These are phyloP conservation scores for Phlogophora meticulosa DNA, from an alignment of 2,888 invertebrate genomes.

Conservation along the genomic window DNA sequence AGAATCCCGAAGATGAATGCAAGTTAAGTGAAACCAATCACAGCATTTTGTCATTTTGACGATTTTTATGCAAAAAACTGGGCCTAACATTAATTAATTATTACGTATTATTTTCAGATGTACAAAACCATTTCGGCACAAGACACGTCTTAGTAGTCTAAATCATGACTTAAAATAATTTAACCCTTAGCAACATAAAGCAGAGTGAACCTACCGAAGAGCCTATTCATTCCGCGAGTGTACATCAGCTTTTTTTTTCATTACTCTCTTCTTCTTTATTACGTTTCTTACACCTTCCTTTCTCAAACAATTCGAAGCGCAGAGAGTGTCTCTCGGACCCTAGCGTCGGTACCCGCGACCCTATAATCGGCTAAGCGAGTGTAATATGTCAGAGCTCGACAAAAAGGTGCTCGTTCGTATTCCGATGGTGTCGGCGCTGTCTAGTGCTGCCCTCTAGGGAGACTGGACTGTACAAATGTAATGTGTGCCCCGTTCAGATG, in stretches of 20 bases:
- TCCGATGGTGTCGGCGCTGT: slow-evolving; percentile 41
- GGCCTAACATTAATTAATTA: too few relatives aligned
- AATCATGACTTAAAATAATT: too few relatives aligned
- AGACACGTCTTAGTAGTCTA: too few relatives aligned
- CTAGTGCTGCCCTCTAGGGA: slow-evolving; percentile 52
- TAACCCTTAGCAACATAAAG: too few relatives aligned
- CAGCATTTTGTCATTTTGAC: too few relatives aligned
- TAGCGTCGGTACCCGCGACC: slow-evolving; percentile 4
- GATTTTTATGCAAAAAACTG: too few relatives aligned
- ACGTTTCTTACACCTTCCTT: background rate
- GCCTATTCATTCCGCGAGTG: too few relatives aligned
- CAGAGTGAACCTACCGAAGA: too few relatives aligned
- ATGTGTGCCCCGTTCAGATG: slow-evolving; percentile 37
- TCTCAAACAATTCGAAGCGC: slow-evolving; percentile 13
- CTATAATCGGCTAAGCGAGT: slow-evolving; percentile 55
- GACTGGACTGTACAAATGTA: slow-evolving; percentile 45
- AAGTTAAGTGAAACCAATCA: too few relatives aligned
- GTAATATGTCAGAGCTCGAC: slow-evolving; percentile 54
- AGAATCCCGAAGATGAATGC: too few relatives aligned
- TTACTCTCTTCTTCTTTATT: background rate
- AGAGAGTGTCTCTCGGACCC: slow-evolving; percentile 21
- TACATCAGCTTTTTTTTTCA: background rate
- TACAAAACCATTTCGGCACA: too few relatives aligned
- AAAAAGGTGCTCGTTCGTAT: slow-evolving; percentile 56
- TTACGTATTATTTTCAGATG: too few relatives aligned